Conservation (phyloP, 1,140 invertebrate species). For the Chrysopa pallens region DNA sequence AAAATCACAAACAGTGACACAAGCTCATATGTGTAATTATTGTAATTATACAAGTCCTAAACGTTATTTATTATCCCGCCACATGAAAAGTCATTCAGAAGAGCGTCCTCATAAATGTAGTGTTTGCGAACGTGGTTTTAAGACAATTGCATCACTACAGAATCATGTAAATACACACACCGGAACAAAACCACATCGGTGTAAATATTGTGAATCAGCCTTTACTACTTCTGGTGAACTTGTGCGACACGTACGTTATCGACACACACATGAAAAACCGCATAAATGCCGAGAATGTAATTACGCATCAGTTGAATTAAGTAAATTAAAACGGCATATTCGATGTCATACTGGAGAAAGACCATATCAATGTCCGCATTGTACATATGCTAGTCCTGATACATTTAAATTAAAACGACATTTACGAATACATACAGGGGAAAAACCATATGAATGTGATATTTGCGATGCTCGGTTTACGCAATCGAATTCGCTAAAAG, state of each 20-base stretch:
- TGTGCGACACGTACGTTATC: conserved; percentile 79
- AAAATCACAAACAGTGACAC: conserved; percentile 47
- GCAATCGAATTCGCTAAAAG: conserved; percentile 88
- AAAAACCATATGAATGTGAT: conserved; percentile 84
- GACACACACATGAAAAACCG: conserved; percentile 88
- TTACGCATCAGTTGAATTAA: conserved; percentile 86
- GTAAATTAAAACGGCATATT: conserved; percentile 83
- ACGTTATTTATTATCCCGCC: conserved; percentile 72
- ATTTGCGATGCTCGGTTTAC: conserved; percentile 84
- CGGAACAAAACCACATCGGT: conserved; percentile 85
- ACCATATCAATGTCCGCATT: conserved; percentile 83
- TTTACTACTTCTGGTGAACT: conserved; percentile 92
- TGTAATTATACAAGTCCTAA: conserved; percentile 83
- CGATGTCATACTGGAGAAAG: conserved; percentile 80
- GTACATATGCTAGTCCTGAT: conserved; percentile 93
- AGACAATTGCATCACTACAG: conserved; percentile 79
- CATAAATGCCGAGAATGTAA: conserved; percentile 90
- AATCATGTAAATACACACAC: conserved; percentile 96
- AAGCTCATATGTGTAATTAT: conserved; percentile 70
- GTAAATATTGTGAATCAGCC: conserved; percentile 80
- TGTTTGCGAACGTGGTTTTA: conserved; percentile 89
- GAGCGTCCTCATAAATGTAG: conserved; percentile 88
- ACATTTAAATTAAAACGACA: conserved; percentile 95
- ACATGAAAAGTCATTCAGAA: conserved; percentile 92
- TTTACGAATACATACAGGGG: conserved; percentile 86